Conservation (phyloP, 2,888 invertebrate genomes). For the Drosophila mimica region DNA sequence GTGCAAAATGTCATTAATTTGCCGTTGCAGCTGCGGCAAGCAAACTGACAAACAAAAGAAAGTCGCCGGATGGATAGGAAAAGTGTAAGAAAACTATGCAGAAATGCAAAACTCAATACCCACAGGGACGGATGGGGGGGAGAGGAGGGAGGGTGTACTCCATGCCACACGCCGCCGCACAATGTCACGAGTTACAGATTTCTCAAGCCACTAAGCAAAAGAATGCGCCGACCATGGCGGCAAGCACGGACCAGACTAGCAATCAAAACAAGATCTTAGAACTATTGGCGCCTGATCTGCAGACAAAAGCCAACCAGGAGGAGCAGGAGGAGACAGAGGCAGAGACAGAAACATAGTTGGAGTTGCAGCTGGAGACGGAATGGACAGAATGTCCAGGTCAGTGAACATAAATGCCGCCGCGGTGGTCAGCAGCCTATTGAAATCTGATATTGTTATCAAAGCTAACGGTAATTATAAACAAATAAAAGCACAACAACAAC, state of each 20-base stretch:
- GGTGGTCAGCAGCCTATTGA: constrained; percentile 60
- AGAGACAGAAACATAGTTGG: constrained; percentile 6
- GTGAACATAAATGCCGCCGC: constrained; percentile 74
- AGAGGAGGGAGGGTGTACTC: neutral
- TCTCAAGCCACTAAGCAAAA: constrained; percentile 76
- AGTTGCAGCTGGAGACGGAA: constrained; percentile 26
- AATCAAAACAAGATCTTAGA: constrained; percentile 83
- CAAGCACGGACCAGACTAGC: constrained; percentile 44
- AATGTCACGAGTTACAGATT: constrained; percentile 80
- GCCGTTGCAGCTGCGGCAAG: constrained; percentile 69
- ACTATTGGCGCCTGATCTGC: constrained; percentile 82
- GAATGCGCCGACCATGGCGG: constrained; percentile 57
- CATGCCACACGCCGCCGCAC: constrained; percentile 72
- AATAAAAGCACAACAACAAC: constrained; percentile 74
- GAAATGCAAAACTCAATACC: constrained; percentile 67
- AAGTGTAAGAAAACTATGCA: constrained; percentile 73
- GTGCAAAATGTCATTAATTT: constrained; percentile 81
- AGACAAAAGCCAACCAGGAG: constrained; percentile 43
- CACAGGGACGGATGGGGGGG: neutral
- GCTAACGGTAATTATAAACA: constrained; percentile 82
- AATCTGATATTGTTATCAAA: constrained; percentile 81
- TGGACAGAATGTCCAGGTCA: constrained; percentile 75
- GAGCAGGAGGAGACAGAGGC: constrained; percentile 2
- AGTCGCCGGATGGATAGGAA: constrained; percentile 57
- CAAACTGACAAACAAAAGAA: constrained; percentile 65